Evolutionary conservation across 2,888 invertebrate species (phyloP).

Genomic region (Papilio demoleus): DNA sequence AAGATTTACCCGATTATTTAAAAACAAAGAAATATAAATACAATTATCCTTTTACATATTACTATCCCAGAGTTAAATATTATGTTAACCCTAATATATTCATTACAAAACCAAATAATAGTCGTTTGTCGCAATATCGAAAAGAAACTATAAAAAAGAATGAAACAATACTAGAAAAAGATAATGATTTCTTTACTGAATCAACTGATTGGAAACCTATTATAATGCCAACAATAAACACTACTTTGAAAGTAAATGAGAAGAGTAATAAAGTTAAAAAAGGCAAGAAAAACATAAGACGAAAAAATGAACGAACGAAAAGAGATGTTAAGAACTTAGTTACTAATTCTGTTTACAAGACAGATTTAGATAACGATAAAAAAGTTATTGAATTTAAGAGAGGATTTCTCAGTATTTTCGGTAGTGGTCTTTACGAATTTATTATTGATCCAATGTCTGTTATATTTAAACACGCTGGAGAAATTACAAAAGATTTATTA

Average conservation of each 20-base stretch:
- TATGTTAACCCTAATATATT: constrained; percentile 69
- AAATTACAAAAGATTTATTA: constrained; percentile 59
- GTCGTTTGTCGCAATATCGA: constrained; percentile 61
- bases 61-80: constrained; percentile 75
- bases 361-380: not conserved
- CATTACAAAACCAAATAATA: constrained; percentile 61
- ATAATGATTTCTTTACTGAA: constrained; percentile 49
- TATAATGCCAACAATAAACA: constrained; percentile 55
- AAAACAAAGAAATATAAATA: constrained; percentile 78
- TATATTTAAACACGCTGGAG: constrained; percentile 54
- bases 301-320: constrained; percentile 57
- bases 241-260: constrained; percentile 37
- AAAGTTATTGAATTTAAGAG: not conserved
- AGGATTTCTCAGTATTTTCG: constrained; percentile 30
- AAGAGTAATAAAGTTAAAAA: constrained; percentile 49
- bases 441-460: constrained; percentile 58
- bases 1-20: constrained; percentile 74
- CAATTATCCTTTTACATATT: constrained; percentile 74
- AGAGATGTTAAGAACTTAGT: constrained; percentile 49
- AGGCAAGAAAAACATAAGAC: constrained; percentile 51
- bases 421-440: constrained; percentile 54
- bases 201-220: constrained; percentile 74
- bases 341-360: constrained; percentile 1
- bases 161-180: constrained; percentile 31
- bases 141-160: constrained; percentile 52